These are phyloP conservation scores for Adineta ricciae DNA, from an alignment of 2,888 invertebrate genomes.

Conservation along the genomic window DNA sequence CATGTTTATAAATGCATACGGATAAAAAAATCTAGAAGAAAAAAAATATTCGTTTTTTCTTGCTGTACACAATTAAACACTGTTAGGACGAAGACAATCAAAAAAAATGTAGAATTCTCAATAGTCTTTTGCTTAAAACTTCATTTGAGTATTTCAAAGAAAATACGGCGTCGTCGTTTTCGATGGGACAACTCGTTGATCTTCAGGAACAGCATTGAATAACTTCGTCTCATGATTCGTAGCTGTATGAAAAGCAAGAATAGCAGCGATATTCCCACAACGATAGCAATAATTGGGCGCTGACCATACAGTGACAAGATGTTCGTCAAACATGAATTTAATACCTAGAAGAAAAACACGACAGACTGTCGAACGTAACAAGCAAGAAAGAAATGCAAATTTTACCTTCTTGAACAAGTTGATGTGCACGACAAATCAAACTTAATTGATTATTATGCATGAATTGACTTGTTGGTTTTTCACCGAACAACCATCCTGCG, in stretches of 20 bases:
- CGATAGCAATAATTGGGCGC: slow-evolving; percentile 99
- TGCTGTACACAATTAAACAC: background rate
- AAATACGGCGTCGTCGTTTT: slow-evolving; percentile 33
- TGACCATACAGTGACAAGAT: slow-evolving; percentile 91
- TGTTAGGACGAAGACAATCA: background rate
- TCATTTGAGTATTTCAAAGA: background rate
- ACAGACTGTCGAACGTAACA: too few species aligned
- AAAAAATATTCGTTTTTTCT: background rate
- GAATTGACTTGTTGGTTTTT: slow-evolving; percentile 78
- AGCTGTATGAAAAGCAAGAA: slow-evolving; percentile 70
- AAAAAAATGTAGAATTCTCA: background rate
- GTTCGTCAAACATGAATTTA: slow-evolving; percentile 94
- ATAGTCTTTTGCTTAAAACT: too few species aligned
- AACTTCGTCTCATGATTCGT: slow-evolving; percentile 66
- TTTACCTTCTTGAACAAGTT: slow-evolving; percentile 90
- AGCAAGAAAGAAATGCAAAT: too few species aligned
- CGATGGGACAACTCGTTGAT: slow-evolving; percentile 57
- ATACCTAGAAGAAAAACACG: background rate
- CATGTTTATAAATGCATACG: background rate
- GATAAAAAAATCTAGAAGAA: background rate
- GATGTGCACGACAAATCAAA: slow-evolving; percentile 93
- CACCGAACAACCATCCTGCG: slow-evolving; percentile 93
- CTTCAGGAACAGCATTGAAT: slow-evolving; percentile 89
- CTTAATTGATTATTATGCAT: slow-evolving; percentile 81
- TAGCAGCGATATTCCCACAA: slow-evolving; percentile 94